Conservation (phyloP, 1,140 invertebrate genomes). For the Hermetia illucens region DNA sequence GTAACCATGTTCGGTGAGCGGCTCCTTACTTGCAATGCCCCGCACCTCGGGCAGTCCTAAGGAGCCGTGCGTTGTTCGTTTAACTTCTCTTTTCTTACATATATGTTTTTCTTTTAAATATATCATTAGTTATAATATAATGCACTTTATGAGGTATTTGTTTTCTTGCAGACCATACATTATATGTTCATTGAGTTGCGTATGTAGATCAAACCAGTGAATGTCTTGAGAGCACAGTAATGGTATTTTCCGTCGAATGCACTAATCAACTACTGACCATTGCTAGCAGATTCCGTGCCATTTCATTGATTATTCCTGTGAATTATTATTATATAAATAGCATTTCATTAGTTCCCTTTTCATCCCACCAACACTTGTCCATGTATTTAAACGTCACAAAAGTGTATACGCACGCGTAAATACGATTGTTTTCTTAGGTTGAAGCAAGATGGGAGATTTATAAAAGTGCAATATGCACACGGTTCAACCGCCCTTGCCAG, state of each 20-base stretch:
- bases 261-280: not conserved
- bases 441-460: too few relatives aligned
- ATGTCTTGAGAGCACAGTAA: too few relatives aligned
- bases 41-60: too few relatives aligned
- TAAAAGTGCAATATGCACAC: too few relatives aligned
- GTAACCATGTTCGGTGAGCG: not conserved
- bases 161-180: constrained; percentile 7
- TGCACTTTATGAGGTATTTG: constrained; percentile 16
- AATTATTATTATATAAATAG: constrained; percentile 2
- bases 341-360: constrained; percentile 11
- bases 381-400: too few relatives aligned
- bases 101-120: constrained; percentile 1
- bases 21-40: too few relatives aligned
- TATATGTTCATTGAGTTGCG: constrained; percentile 12
- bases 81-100: not conserved
- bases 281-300: constrained; percentile 5
- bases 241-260: not conserved
- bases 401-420: too few relatives aligned
- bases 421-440: too few relatives aligned
- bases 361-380: too few relatives aligned
- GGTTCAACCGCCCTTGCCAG: too few relatives aligned
- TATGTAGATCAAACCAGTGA: not conserved
- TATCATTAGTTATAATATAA: constrained; percentile 9
- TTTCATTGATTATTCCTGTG: not conserved
- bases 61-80: not conserved